Percentiles rank a stretch among this genome's conserved stretches.
These are phyloP conservation scores for Tylochromis polylepis DNA, from an alignment of 2,113 vertebrate species.

Conservation along the genomic window DNA sequence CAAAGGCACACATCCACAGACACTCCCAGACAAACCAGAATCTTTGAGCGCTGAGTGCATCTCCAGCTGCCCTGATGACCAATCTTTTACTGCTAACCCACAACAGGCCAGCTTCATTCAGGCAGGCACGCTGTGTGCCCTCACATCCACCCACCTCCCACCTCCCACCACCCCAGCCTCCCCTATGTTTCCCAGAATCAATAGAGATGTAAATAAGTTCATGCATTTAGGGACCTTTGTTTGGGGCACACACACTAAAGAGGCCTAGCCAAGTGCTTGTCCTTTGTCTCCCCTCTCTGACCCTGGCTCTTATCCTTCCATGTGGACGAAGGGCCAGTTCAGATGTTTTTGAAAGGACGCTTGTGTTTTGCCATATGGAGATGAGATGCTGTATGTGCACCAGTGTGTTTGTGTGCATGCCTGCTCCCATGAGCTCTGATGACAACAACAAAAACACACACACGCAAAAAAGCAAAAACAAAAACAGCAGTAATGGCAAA, in stretches of 20 bases:
- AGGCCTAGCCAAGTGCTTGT: conserved; percentile 37
- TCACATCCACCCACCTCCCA: neutral
- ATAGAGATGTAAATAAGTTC: conserved; percentile 71
- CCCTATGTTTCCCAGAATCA: conserved; percentile 46
- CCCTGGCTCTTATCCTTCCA: neutral
- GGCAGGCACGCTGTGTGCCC: neutral
- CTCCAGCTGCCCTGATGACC: conserved; percentile 21
- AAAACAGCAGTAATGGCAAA: neutral
- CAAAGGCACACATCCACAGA: neutral
- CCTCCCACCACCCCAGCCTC: neutral
- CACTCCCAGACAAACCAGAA: neutral
- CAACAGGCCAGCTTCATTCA: conserved; percentile 6
- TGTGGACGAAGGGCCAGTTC: neutral
- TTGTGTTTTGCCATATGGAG: neutral
- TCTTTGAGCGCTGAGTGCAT: neutral
- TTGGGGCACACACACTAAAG: conserved; percentile 35
- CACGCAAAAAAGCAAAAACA: neutral
- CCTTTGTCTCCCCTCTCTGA: conserved; percentile 1
- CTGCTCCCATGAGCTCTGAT: neutral
- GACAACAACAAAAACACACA: neutral
- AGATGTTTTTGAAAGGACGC: neutral
- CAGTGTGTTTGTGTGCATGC: neutral
- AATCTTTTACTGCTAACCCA: neutral
- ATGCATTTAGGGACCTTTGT: conserved; percentile 66
- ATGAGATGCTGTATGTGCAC: neutral